phyloP scores from a whole-genome alignment of 2,888 invertebrate species.

The Rotaria sp. region DNA sequence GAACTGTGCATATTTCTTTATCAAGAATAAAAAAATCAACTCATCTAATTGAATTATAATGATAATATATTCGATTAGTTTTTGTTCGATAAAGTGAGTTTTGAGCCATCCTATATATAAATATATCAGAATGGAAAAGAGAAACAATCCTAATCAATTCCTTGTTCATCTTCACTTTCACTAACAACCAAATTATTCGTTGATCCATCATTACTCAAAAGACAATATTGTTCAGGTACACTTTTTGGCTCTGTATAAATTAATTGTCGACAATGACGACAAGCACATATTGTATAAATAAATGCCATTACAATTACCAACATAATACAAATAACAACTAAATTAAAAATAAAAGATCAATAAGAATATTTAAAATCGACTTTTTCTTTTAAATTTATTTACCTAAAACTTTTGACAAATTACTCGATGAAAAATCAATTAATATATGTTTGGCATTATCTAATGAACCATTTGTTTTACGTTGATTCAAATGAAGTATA shows the following conservation, averaged over 20 bases:
- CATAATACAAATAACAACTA: not conserved
- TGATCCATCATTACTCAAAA: not conserved
- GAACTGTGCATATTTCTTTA: no score
- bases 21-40: no score
- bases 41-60: no score
- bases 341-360: not conserved
- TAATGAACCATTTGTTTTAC: constrained; percentile 31
- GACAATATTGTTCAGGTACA: not conserved
- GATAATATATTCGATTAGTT: no score
- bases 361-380: not conserved
- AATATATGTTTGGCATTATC: constrained; percentile 31
- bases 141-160: no score
- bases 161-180: not conserved
- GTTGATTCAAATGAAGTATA: constrained; percentile 16
- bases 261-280: not conserved
- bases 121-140: no score
- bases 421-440: not conserved
- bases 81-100: not conserved
- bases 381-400: not conserved
- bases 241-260: not conserved
- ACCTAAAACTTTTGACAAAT: not conserved
- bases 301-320: not conserved
- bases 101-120: not conserved
- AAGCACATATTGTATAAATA: not conserved
- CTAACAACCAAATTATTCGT: not conserved